Conservation (phyloP, 2,888 invertebrate genomes). For the Conchocele bisecta region DNA sequence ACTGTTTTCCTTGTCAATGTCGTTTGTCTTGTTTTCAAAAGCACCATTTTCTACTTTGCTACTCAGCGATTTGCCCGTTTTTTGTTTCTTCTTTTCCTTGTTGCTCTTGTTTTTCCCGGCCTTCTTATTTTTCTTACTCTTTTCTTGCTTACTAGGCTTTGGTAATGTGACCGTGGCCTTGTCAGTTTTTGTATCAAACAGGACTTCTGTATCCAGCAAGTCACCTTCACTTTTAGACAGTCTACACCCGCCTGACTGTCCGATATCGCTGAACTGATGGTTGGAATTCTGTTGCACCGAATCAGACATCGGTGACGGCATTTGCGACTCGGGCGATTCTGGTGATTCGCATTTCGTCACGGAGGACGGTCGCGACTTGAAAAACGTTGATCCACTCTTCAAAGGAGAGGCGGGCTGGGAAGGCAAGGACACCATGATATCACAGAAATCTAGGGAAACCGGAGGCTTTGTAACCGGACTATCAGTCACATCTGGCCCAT, state of each 20-base stretch:
- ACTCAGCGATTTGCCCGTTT: conserved; percentile 35
- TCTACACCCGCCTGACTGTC: too few species aligned
- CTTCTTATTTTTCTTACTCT: conserved; percentile 31
- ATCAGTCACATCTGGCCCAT: conserved; percentile 54
- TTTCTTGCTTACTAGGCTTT: conserved; percentile 28
- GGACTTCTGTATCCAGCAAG: conserved; percentile 22
- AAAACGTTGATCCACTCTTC: conserved; percentile 58
- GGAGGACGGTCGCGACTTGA: conserved; percentile 48
- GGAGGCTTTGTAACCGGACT: conserved; percentile 26
- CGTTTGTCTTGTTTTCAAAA: neutral
- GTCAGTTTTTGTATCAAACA: conserved; percentile 26
- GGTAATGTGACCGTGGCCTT: conserved; percentile 27
- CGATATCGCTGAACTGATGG: conserved; percentile 46
- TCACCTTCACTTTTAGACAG: conserved; percentile 24
- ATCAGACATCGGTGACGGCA: conserved; percentile 27
- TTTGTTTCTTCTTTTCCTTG: conserved; percentile 43
- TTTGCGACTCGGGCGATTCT: conserved; percentile 26
- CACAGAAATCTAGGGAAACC: conserved; percentile 43
- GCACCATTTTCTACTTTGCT: conserved; percentile 1
- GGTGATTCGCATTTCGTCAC: conserved; percentile 30
- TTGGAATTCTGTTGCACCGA: conserved; percentile 46
- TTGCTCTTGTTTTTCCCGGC: conserved; percentile 40
- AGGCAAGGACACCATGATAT: conserved; percentile 56
- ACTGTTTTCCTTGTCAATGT: conserved; percentile 52
- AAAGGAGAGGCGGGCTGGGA: conserved; percentile 57